Evolutionary conservation across 2,888 invertebrate species (phyloP).

Genomic region (Oasisia sp.): DNA sequence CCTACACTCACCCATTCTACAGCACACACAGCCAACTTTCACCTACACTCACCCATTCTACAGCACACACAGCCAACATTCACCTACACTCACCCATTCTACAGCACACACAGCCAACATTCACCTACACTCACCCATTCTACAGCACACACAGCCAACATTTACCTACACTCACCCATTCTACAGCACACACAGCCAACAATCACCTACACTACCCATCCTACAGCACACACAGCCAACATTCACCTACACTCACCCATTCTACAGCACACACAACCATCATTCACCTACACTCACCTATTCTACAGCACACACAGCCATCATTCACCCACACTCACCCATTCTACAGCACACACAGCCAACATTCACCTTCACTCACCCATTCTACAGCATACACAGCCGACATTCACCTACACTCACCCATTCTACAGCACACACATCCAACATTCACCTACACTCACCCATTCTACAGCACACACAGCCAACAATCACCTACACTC

Average conservation of each 20-base stretch:
- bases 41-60: too few relatives aligned
- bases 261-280: slow-evolving; percentile 54
- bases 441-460: slow-evolving; percentile 39
- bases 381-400: slow-evolving; percentile 57
- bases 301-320: slow-evolving; percentile 55
- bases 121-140: slow-evolving; percentile 56
- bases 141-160: slow-evolving; percentile 51
- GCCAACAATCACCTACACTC: slow-evolving; percentile 28
- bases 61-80: background rate
- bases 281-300: slow-evolving; percentile 52
- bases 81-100: slow-evolving; percentile 57
- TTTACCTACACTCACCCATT: slow-evolving; percentile 54
- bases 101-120: slow-evolving; percentile 50
- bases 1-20: too few relatives aligned
- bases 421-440: slow-evolving; percentile 59
- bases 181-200: slow-evolving; percentile 54
- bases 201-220: slow-evolving; percentile 53
- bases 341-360: slow-evolving; percentile 56
- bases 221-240: slow-evolving; percentile 54
- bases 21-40: too few relatives aligned
- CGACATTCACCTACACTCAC: slow-evolving; percentile 45
- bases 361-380: slow-evolving; percentile 50
- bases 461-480: slow-evolving; percentile 62
- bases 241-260: slow-evolving; percentile 53
- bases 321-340: slow-evolving; percentile 50